A percentile compares a stretch with the other conserved stretches of the same genome.
Conservation (phyloP, 2,797 vertebrate genomes). For the Coendou prehensilis region DNA sequence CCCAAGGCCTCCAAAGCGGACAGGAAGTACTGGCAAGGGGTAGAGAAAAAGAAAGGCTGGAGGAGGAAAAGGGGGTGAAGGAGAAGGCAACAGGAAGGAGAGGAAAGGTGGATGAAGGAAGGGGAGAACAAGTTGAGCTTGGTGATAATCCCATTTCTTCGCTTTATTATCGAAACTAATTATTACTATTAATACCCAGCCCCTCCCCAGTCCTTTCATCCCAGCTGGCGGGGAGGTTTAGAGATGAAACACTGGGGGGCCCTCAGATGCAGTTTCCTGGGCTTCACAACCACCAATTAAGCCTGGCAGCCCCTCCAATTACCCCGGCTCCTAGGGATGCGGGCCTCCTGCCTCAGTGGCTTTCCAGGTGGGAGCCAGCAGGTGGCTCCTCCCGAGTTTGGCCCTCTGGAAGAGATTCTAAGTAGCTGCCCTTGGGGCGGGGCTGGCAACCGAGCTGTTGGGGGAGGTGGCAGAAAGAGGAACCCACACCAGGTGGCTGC, state of each 20-base stretch:
- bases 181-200: constrained; percentile 79
- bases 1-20: neutral
- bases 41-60: neutral
- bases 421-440: neutral
- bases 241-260: constrained; percentile 74
- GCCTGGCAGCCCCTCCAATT: constrained; percentile 55
- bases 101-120: neutral
- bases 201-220: constrained; percentile 77
- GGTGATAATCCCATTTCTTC: constrained; percentile 64
- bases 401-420: neutral
- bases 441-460: neutral
- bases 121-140: neutral
- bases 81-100: neutral
- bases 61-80: neutral
- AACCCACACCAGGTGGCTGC: constrained; percentile 61
- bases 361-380: constrained; percentile 65
- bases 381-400: neutral
- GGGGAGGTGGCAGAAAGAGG: constrained; percentile 52
- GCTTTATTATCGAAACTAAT: constrained; percentile 77
- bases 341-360: constrained; percentile 27
- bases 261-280: constrained; percentile 62
- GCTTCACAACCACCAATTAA: constrained; percentile 75
- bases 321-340: neutral
- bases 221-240: constrained; percentile 64
- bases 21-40: neutral